Base-by-base conservation (phyloP, 2,113 vertebrate species). In the Pitta sordida region DNA sequence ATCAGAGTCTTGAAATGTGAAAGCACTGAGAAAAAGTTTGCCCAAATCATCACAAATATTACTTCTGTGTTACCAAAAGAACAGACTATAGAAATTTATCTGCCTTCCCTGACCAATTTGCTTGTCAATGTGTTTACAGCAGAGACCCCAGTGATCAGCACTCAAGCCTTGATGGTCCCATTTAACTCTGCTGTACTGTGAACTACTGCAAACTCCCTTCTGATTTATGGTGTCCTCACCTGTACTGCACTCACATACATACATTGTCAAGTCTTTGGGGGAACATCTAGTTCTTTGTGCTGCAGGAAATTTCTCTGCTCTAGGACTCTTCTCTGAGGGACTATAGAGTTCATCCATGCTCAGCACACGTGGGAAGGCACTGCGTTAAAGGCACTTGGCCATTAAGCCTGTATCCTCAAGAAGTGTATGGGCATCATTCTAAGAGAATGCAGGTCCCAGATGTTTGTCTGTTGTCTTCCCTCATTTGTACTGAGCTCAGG, bases 381-480 rank as follows among this genome's bases (percentile, higher is more conserved):
- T 44, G 20, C 14, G 53, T 48, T 39, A 44, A 32, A 69, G 21
- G 27, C 23, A 27, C 37, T 88, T 0, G 0, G 55, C 0, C 0
- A 51, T 37, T 34, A 88, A 52, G 17, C 39, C 48, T 69, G 16
- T 19, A 36, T 41, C 17, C 49, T 67, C 41, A 69, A 64, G 52
- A 23, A 60, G 22, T 3, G 2, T 7, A 26, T 2, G 7, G 34
- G 63, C 43, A 83, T 64, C 39, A 34, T 37, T 8, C 49, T 9
- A 59, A 34, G 49, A 44, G 60, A 92, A 60, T 5, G 18, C 6
- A 44, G 11, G 20, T 88, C 81, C 46, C 86, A 73, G 23, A 53
- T 27, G 53, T 62, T 71, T 71, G 17, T n/a, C 15, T 41, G 37
- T 26, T 26, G 15, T 23, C 48, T 81, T 64, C 48, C 13, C 30